These are phyloP conservation scores for Copidosoma floridanum DNA, from an alignment of 1,140 invertebrate species.

Conservation along the genomic window DNA sequence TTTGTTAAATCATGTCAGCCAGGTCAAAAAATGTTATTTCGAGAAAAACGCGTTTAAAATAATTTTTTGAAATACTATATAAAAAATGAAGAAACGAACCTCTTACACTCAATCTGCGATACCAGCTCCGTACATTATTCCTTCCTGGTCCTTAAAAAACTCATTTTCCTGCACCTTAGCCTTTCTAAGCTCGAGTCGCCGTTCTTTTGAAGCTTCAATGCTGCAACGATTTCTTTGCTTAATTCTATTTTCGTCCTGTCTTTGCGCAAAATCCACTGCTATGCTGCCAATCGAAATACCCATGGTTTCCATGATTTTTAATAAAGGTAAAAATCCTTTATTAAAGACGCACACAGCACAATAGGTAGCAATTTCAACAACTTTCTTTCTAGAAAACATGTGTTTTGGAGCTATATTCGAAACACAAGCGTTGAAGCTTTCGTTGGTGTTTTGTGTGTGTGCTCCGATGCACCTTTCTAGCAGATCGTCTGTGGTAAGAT, in stretches of 20 bases:
- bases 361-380: conserved; percentile 22
- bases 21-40: conserved; percentile 8
- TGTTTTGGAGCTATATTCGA: conserved; percentile 1
- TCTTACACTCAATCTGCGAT: too few species aligned
- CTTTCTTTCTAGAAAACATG: conserved; percentile 6
- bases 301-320: conserved; percentile 8
- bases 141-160: conserved; percentile 1
- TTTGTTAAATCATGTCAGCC: not conserved
- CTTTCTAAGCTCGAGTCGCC: conserved; percentile 3
- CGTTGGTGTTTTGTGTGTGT: not conserved
- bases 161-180: conserved; percentile 1
- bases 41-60: conserved; percentile 9
- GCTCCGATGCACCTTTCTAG: not conserved
- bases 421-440: not conserved
- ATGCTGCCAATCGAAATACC: conserved; percentile 1
- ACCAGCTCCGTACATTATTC: conserved; percentile 1
- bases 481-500: not conserved
- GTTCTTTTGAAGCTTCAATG: not conserved
- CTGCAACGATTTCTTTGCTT: too few species aligned
- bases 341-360: conserved; percentile 23
- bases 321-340: conserved; percentile 19
- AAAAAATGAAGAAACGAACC: too few species aligned
- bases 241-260: conserved; percentile 4
- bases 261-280: conserved; percentile 3
- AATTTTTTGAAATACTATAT: not conserved